phyloP scores from a whole-genome alignment of 2,113 vertebrate genomes.

The Gnathonemus echidnorhynchus region DNA sequence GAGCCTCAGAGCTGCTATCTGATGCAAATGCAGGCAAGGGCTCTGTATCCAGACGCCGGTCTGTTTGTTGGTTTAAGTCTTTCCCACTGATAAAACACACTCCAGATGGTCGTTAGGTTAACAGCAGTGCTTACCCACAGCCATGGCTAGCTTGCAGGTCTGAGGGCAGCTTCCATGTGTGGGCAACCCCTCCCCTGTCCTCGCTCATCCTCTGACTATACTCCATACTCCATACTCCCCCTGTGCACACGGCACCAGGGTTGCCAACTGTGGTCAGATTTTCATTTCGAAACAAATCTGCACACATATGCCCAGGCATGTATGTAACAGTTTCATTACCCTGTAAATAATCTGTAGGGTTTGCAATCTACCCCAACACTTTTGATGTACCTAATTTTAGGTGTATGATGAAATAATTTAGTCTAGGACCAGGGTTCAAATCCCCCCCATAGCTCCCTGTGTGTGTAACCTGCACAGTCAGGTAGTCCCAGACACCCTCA shows the following conservation, averaged over 20 bases:
- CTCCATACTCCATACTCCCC: neutral
- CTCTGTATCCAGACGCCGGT: neutral
- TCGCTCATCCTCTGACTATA: neutral
- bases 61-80: neutral
- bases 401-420: neutral
- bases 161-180: neutral
- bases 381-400: neutral
- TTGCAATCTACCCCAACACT: neutral
- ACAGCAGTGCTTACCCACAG: neutral
- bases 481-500: no score
- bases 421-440: no score
- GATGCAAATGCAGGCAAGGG: neutral
- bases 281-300: neutral
- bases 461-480: no score
- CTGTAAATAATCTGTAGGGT: neutral
- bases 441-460: no score
- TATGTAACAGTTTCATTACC: neutral
- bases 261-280: neutral
- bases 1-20: neutral
- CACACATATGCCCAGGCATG: neutral
- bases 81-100: neutral
- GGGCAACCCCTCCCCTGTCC: neutral
- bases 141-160: neutral
- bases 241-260: neutral
- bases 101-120: neutral